These are phyloP conservation scores for Catotricha subobsoleta DNA, from an alignment of 2,888 invertebrate species.

Conservation along the genomic window DNA sequence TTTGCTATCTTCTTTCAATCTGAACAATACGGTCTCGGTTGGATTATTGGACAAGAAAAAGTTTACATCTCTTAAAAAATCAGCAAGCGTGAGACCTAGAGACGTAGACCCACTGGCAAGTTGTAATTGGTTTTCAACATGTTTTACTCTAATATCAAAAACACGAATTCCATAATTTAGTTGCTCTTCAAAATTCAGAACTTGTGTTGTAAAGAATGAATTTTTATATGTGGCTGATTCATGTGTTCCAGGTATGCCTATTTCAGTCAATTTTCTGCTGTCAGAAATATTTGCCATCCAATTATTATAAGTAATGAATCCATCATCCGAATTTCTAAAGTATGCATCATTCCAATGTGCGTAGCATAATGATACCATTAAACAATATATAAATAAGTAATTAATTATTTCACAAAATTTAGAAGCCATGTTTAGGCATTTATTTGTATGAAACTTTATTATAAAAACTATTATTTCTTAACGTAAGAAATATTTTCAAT, in stretches of 20 bases:
- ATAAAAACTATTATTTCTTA: too few species aligned
- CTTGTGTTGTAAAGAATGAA: neutral
- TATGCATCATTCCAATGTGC: neutral
- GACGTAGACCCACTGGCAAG: neutral
- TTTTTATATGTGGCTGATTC: neutral
- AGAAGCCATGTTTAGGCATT: too few species aligned
- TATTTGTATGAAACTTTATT: too few species aligned
- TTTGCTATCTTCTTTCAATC: conserved; percentile 1
- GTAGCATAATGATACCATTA: too few species aligned
- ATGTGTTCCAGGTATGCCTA: conserved; percentile 1
- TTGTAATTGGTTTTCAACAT: neutral
- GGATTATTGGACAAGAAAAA: neutral
- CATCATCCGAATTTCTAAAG: neutral
- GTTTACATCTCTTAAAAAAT: neutral
- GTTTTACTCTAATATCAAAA: conserved; percentile 2
- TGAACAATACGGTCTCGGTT: conserved; percentile 3
- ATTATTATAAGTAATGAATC: neutral
- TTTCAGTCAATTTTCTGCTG: neutral
- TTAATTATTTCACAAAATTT: too few species aligned
- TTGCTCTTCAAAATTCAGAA: conserved; percentile 1
- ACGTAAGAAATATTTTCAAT: too few species aligned
- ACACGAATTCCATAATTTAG: neutral
- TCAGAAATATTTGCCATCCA: conserved; percentile 4
- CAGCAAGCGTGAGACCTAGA: neutral
- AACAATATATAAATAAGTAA: too few species aligned